phyloP scores from a whole-genome alignment of 2,113 vertebrate genomes.

The Leptosomus discolor region DNA sequence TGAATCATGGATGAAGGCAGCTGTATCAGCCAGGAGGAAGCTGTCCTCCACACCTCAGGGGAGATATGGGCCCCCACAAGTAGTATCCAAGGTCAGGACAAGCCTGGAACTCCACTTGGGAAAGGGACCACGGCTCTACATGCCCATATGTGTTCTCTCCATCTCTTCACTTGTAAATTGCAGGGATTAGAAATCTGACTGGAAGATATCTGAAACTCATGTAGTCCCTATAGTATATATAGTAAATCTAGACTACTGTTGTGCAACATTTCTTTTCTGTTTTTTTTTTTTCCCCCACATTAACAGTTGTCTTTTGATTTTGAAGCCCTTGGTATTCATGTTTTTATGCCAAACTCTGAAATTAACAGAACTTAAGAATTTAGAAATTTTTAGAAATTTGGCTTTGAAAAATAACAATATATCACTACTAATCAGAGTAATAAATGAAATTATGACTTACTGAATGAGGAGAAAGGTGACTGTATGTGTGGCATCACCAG shows the following conservation, averaged over 20 bases:
- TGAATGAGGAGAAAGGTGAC: not conserved
- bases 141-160: accelerated
- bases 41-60: accelerated
- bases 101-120: not conserved
- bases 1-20: not conserved
- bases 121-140: not conserved
- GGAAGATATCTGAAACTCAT: not conserved
- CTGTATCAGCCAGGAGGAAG: not conserved
- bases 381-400: not conserved
- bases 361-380: not conserved
- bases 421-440: not conserved
- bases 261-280: not conserved
- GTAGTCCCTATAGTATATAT: too few relatives aligned
- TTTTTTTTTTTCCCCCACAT: too few relatives aligned
- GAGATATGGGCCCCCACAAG: not conserved
- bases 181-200: not conserved
- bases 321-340: not conserved
- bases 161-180: not conserved
- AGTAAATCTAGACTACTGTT: not conserved
- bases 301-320: not conserved
- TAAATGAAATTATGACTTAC: not conserved
- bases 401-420: not conserved
- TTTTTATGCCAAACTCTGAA: not conserved
- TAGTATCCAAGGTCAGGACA: not conserved
- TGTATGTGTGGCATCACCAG: not conserved